Evolutionary conservation across 64 coral and sea anemone genomes (phyloP).

Genomic region (Platygyra sinensis): DNA sequence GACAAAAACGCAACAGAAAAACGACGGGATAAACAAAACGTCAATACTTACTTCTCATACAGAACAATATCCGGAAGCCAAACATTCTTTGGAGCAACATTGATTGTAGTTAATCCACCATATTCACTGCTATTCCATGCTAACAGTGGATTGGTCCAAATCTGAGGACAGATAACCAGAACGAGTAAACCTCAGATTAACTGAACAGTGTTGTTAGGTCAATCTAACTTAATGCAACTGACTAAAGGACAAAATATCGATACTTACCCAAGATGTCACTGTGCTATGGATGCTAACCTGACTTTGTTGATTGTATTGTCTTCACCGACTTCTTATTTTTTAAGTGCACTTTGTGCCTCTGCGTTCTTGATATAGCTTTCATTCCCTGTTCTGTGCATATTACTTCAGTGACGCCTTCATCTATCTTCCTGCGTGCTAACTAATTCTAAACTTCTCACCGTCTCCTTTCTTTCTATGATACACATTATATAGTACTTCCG

Average conservation of each 20-base stretch:
- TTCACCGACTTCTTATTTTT: neutral
- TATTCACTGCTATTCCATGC: conserved; percentile 73
- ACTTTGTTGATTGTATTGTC: neutral
- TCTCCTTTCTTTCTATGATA: no score
- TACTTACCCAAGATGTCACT: neutral
- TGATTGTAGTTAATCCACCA: conserved; percentile 81
- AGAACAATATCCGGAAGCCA: conserved; percentile 87
- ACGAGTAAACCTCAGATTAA: neutral
- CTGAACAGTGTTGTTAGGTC: neutral
- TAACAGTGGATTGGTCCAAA: conserved; percentile 75
- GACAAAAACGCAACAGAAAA: no score
- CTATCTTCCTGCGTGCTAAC: neutral
- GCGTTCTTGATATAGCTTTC: neutral
- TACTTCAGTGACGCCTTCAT: neutral
- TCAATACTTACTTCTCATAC: conserved; percentile 81
- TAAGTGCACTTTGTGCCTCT: neutral
- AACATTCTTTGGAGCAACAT: conserved; percentile 67
- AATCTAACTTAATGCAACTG: neutral
- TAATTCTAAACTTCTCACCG: neutral
- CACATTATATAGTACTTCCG: no score
- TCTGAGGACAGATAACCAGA: conserved; percentile 23
- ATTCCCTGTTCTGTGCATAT: neutral
- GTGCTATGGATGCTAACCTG: neutral
- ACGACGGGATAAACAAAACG: neutral
- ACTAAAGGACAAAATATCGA: neutral